phyloP scores from a whole-genome alignment of 1,140 invertebrate species.

The Zaprionus ornatus region DNA sequence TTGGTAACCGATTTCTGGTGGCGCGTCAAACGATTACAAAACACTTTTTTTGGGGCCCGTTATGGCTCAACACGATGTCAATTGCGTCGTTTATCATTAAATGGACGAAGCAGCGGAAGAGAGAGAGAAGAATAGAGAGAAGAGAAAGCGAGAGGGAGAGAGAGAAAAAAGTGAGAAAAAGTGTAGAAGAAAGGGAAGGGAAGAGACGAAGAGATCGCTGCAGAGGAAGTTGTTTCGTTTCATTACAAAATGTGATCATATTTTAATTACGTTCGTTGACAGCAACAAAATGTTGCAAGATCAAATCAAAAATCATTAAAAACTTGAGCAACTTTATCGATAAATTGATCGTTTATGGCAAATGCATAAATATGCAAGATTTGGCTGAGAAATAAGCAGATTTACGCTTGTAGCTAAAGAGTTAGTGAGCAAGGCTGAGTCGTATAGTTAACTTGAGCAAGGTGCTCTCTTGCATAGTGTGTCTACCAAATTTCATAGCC shows the following conservation, averaged over 20 bases:
- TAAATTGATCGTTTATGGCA: neutral
- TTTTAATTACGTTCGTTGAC: neutral
- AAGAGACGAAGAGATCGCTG: neutral
- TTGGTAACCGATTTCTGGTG: constrained; percentile 40
- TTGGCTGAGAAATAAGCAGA: neutral
- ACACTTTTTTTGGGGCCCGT: constrained; percentile 21
- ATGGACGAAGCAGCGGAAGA: neutral
- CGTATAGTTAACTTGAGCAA: neutral
- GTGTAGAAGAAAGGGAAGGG: constrained; percentile 1
- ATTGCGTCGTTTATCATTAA: constrained; percentile 60
- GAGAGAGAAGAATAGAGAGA: neutral
- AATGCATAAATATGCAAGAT: neutral
- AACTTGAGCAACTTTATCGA: neutral
- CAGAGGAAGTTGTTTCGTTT: neutral
- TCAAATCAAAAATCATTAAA: neutral
- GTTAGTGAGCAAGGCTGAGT: neutral
- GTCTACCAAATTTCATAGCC: neutral
- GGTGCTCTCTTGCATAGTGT: neutral
- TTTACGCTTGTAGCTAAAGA: neutral
- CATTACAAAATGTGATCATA: neutral
- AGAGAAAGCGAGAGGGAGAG: constrained; percentile 3
- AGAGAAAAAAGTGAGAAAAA: too few relatives aligned
- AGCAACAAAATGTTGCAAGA: constrained; percentile 18
- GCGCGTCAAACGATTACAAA: constrained; percentile 41
- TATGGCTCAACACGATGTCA: constrained; percentile 54